Base-by-base conservation (phyloP, 2,113 vertebrate genomes). In the Mystacornis crossleyi region DNA sequence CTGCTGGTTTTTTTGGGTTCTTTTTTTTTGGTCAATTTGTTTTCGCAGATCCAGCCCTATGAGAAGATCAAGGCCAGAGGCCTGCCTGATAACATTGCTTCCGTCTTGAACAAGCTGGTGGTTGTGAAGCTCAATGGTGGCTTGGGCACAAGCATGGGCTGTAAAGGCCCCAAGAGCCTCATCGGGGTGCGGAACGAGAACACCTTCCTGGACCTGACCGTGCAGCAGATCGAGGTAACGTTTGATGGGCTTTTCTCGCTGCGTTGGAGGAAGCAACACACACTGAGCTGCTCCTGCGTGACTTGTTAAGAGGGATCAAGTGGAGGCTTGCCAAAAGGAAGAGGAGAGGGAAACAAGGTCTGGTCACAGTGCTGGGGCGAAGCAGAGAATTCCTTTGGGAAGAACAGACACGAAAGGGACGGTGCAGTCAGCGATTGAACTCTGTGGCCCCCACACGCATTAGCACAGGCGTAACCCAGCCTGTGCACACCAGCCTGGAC, bases 121-220 rank as follows among this genome's bases (percentile, higher is more conserved):
- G 99, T 99, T 45, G 98, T 99, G 72, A 99, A 99, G 95, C 99
- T 99, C 47, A 99, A 99, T 84, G 99, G 99, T 0, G 99, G 99
- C 33, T 92, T 99, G 98, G 99, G 99, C 66, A 99, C 99, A 72
- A 99, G 99, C 96, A 99, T 99, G 99, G 99, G 99, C 71, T 99
- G 99, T 73, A 99, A 99, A 86, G 99, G 99, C 73, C 99, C 99
- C 9, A 99, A 99, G 97, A 99, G 99, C 79, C 98, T 99, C 42
- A 99, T 99, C 19, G 99, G 99, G 24, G 99, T 99, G 84, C 98
- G 99, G 74, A 99, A 98, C 4, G 99, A 99, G 96, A 99, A 99
- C 96, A 99, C 99, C 81, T 99, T 99, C 98, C 98, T 99, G 98
- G 99, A 99, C 97, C 98, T 99, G 94, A 99, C 99, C 0, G 99